These are phyloP conservation scores for Psephotus haematonotus DNA, from an alignment of 2,113 vertebrate species.

Conservation along the genomic window DNA sequence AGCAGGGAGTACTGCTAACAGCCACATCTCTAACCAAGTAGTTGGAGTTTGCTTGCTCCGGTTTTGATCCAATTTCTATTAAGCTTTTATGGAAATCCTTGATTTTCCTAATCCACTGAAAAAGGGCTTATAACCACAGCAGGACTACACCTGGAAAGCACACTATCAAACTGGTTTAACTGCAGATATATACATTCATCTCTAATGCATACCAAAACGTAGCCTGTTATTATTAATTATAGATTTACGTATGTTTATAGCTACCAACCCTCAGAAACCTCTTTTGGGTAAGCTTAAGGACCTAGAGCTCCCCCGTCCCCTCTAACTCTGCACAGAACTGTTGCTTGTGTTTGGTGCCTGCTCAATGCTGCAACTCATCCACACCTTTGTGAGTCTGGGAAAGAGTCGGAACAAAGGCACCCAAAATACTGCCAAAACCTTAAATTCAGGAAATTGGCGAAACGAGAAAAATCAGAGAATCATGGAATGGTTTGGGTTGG, in stretches of 20 bases:
- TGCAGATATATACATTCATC: neutral
- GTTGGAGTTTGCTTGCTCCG: neutral
- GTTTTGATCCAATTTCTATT: neutral
- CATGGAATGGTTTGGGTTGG: neutral
- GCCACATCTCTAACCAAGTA: neutral
- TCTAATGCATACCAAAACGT: neutral
- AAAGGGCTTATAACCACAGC: neutral
- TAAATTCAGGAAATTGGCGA: neutral
- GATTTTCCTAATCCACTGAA: neutral
- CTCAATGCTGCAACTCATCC: neutral
- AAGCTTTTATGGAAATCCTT: neutral
- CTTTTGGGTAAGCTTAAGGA: neutral
- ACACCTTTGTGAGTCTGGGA: neutral
- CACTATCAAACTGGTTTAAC: neutral
- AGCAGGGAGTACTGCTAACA: neutral
- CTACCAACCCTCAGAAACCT: neutral
- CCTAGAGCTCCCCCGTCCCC: neutral
- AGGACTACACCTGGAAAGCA: neutral
- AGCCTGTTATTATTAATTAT: neutral
- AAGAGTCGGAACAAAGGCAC: too few relatives aligned
- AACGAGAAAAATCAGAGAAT: neutral
- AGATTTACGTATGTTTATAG: neutral
- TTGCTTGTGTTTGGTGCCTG: neutral
- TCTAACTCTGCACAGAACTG: neutral
- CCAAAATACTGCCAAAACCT: neutral